Evolutionary conservation across 1,140 invertebrate genomes (phyloP), one percentile per base, ranked within the genome.

Genomic region (Hyles vespertilio): DNA sequence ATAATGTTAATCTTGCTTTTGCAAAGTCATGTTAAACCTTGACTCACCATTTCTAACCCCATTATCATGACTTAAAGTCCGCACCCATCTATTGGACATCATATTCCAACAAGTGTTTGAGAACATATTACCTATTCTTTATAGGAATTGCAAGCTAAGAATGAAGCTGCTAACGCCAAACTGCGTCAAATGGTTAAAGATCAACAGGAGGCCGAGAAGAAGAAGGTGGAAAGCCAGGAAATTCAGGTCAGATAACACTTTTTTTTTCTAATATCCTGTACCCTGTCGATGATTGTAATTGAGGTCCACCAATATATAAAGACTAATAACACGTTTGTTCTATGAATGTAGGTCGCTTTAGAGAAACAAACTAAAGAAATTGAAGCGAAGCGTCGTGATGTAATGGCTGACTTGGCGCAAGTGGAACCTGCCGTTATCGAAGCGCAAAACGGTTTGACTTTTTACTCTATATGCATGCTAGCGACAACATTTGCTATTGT

Each of bases 381-480:
- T 59, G 94, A 95, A 68, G 94, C 96, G 73, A 99, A 99, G 85
- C 93, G 96, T 61, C 93, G 94, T 62, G 94, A 95, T 82, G 98
- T 99, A 1, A 98, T 97, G 94, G 95, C 94, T 9, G 98, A 99
- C 89, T 91, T 99, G 61, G 96, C 95, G 5, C 94, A 98, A 86
- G 97, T 99, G 7, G 98, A 99, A 90, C 99, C 99, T 0, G 98
- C 99, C 74, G 99, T 99, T 59, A 96, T 98, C 66, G 98, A 99
- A 73, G 98, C 98, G 34, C 97, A 99, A 91, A 96, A 95, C 91
- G 97, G 97, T 98, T 92, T 86, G 90, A 85, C 76, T 65, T 58
- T 69, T 68, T 71, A 51, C 58, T 70, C 66, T 51, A 63, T 61
- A 68, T 32, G 63, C 61, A 66, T 61, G 58, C 43, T 55, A 3